Percentiles rank a stretch among this genome's conserved stretches.
Evolutionary conservation across 2,113 vertebrate genomes (phyloP).

Genomic region (Crotophaga sulcirostris): DNA sequence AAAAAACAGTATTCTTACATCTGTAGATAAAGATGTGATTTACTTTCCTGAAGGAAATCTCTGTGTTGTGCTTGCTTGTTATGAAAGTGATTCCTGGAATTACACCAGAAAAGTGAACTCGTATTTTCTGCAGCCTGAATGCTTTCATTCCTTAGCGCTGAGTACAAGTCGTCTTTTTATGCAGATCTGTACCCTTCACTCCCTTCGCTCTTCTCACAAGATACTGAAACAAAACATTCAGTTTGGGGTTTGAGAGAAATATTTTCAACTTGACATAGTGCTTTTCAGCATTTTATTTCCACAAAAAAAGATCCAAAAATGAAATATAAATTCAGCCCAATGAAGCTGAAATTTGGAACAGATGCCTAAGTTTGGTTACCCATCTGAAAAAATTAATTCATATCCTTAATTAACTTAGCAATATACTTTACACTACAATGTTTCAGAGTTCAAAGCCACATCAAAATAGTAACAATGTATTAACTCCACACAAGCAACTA

Average conservation of each 20-base stretch:
- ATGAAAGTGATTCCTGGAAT: background rate
- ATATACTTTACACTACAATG: background rate
- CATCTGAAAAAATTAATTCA: background rate
- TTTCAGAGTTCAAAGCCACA: background rate
- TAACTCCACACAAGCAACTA: background rate
- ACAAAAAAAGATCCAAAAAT: background rate
- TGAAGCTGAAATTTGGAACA: background rate
- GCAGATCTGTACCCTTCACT: background rate
- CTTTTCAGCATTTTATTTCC: background rate
- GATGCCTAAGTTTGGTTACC: background rate
- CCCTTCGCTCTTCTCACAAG: background rate
- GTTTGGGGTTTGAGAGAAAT: background rate
- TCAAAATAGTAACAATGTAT: background rate
- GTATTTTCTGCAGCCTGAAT: background rate
- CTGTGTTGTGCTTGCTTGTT: background rate
- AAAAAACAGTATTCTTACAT: background rate
- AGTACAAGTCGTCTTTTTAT: background rate
- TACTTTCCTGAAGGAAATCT: background rate
- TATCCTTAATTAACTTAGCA: background rate
- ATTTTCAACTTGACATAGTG: background rate
- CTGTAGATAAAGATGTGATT: background rate
- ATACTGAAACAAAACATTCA: background rate
- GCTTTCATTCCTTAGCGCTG: background rate
- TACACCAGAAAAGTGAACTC: background rate
- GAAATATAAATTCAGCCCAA: background rate